These are phyloP conservation scores for Meganola albula DNA, from an alignment of 2,888 invertebrate genomes.

Conservation along the genomic window DNA sequence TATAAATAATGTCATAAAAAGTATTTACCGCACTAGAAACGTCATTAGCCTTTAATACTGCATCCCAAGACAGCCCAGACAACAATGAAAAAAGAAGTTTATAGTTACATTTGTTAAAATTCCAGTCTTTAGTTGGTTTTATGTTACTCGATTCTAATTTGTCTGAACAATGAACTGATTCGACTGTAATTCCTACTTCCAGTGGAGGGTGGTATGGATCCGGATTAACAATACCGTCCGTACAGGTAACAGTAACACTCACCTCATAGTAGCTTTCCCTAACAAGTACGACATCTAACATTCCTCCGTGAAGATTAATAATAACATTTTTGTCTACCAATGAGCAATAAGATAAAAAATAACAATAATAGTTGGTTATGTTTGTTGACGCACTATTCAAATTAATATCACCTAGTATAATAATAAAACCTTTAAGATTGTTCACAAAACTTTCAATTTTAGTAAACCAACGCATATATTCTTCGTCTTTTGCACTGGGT, in stretches of 20 bases:
- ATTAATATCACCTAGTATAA: not conserved
- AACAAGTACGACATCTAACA: no score
- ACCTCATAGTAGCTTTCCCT: no score
- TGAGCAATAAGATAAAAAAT: not conserved
- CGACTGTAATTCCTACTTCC: no score
- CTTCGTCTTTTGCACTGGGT: not conserved
- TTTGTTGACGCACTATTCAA: not conserved
- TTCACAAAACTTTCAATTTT: not conserved
- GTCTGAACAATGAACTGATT: constrained; percentile 2
- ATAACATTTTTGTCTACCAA: not conserved
- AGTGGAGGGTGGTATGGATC: no score
- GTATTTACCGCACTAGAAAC: not conserved
- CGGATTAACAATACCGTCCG: no score
- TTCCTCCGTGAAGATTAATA: no score
- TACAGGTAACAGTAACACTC: no score
- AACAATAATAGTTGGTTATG: not conserved
- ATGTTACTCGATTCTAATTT: constrained; percentile 1
- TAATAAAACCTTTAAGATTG: not conserved
- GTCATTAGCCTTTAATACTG: not conserved
- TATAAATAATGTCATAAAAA: constrained; percentile 1
- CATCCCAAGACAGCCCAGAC: not conserved
- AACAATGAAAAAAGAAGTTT: not conserved
- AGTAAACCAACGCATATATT: no score
- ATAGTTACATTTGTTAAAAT: constrained; percentile 1
- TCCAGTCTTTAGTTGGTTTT: constrained; percentile 1